Percentiles rank a stretch among this genome's conserved stretches.
Evolutionary conservation across 2,888 invertebrate species (phyloP).

Genomic region (Watsonalla binaria): DNA sequence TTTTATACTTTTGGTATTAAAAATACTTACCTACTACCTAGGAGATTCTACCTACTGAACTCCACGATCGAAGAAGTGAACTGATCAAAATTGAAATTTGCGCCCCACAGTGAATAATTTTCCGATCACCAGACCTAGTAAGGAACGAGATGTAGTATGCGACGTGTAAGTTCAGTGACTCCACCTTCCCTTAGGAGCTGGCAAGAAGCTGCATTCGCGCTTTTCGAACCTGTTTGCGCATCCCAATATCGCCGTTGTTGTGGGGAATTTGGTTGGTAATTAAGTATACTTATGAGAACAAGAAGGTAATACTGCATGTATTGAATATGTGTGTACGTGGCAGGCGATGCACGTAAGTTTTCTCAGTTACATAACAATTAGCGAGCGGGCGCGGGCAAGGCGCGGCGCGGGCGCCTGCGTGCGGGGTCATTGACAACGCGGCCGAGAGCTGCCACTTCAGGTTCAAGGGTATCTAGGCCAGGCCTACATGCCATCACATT

Average conservation of each 20-base stretch:
- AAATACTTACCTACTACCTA: too few relatives aligned
- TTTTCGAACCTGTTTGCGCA: constrained; percentile 69
- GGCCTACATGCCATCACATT: constrained; percentile 57
- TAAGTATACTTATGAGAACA: constrained; percentile 35
- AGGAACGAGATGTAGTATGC: constrained; percentile 62
- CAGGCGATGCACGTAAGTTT: constrained; percentile 50
- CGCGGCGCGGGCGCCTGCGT: constrained; percentile 73
- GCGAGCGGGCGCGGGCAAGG: constrained; percentile 45
- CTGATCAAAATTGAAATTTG: constrained; percentile 27
- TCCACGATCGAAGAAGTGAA: neutral
- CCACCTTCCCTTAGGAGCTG: constrained; percentile 65
- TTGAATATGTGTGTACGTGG: constrained; percentile 46
- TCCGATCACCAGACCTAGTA: constrained; percentile 70
- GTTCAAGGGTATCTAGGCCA: constrained; percentile 73
- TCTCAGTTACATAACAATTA: constrained; percentile 75
- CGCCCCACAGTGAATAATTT: constrained; percentile 55
- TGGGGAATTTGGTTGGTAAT: constrained; percentile 44
- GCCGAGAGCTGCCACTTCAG: constrained; percentile 77
- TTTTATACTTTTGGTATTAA: too few relatives aligned
- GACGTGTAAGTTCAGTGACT: constrained; percentile 74
- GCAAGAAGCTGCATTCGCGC: constrained; percentile 69
- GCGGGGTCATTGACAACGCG: constrained; percentile 81
- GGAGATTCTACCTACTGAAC: too few relatives aligned
- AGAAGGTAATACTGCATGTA: constrained; percentile 44
- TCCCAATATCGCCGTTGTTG: constrained; percentile 54